phyloP scores from a whole-genome alignment of 2,113 vertebrate genomes.

The Brachirus orientalis region DNA sequence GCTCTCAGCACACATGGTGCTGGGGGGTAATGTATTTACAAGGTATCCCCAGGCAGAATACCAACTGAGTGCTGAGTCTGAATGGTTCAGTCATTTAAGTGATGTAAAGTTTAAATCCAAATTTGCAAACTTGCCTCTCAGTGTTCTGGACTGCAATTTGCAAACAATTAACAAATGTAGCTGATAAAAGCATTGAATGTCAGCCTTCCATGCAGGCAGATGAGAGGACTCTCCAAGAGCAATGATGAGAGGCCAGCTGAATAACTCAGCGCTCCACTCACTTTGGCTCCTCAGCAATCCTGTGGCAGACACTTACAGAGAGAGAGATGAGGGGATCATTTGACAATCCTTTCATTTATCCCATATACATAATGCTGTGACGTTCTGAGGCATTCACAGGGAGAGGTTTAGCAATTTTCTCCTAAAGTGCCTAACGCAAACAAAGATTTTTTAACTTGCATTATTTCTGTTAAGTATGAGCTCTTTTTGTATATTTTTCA shows the following conservation, averaged over 20 bases:
- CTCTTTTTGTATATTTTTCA: slow-evolving; percentile 10
- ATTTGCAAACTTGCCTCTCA: slow-evolving; percentile 49
- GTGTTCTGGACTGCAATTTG: slow-evolving; percentile 49
- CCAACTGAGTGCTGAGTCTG: too few species aligned
- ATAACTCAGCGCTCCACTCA: slow-evolving; percentile 75
- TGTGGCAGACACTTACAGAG: slow-evolving; percentile 44
- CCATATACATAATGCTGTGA: slow-evolving; percentile 41
- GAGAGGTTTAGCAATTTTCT: slow-evolving; percentile 13
- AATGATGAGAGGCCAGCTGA: slow-evolving; percentile 72
- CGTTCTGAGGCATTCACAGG: slow-evolving; percentile 18
- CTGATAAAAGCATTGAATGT: slow-evolving; percentile 47
- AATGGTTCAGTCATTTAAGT: slow-evolving; percentile 15
- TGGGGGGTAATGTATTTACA: slow-evolving; percentile 58
- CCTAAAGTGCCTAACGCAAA: slow-evolving; percentile 25
- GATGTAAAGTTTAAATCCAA: slow-evolving; percentile 36
- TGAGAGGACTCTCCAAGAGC: slow-evolving; percentile 69
- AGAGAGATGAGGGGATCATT: slow-evolving; percentile 37
- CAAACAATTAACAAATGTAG: slow-evolving; percentile 26
- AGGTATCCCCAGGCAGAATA: slow-evolving; percentile 49
- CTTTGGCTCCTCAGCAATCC: slow-evolving; percentile 71
- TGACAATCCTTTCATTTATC: slow-evolving; percentile 42
- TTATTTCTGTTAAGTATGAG: slow-evolving; percentile 44
- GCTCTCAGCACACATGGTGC: slow-evolving; percentile 65
- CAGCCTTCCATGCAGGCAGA: slow-evolving; percentile 43
- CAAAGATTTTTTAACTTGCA: slow-evolving; percentile 44